Conservation (phyloP, 2,797 vertebrate genomes). For the Eupleurogrammus muticus region DNA sequence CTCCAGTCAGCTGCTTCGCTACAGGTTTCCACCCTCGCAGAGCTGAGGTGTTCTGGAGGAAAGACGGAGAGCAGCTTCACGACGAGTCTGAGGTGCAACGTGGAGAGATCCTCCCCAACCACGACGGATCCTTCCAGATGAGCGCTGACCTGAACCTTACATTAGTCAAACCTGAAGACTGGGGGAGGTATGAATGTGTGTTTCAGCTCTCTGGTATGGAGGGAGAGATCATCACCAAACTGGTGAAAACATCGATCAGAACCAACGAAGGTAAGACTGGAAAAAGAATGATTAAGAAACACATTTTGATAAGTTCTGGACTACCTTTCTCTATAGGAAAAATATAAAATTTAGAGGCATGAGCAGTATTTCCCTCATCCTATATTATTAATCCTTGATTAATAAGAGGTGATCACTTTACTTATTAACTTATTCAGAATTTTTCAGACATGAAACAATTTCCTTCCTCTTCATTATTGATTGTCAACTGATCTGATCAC, state of each 20-base stretch:
- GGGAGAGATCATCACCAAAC: slow-evolving; percentile 5
- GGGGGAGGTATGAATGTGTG: slow-evolving; percentile 59
- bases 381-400: too few species aligned
- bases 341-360: too few species aligned
- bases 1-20: slow-evolving; percentile 57
- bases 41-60: slow-evolving; percentile 58
- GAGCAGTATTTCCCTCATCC: too few species aligned
- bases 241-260: slow-evolving; percentile 18
- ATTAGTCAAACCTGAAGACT: slow-evolving; percentile 39
- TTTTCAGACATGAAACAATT: too few species aligned
- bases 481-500: background rate
- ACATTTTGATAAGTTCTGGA: too few species aligned
- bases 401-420: too few species aligned
- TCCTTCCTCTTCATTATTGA: background rate
- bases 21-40: slow-evolving; percentile 69
- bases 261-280: slow-evolving; percentile 11
- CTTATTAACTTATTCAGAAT: too few species aligned
- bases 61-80: slow-evolving; percentile 40
- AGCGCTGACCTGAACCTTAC: slow-evolving; percentile 32
- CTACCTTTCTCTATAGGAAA: too few species aligned
- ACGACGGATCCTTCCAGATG: slow-evolving; percentile 73
- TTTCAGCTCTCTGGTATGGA: slow-evolving; percentile 57
- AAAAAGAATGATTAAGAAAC: background rate
- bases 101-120: slow-evolving; percentile 63
- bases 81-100: slow-evolving; percentile 32